A percentile compares a stretch with the other conserved stretches of the same genome.
These are phyloP conservation scores for Parauchenoglanis ngamensis DNA, from an alignment of 2,797 vertebrate species.

Conservation along the genomic window DNA sequence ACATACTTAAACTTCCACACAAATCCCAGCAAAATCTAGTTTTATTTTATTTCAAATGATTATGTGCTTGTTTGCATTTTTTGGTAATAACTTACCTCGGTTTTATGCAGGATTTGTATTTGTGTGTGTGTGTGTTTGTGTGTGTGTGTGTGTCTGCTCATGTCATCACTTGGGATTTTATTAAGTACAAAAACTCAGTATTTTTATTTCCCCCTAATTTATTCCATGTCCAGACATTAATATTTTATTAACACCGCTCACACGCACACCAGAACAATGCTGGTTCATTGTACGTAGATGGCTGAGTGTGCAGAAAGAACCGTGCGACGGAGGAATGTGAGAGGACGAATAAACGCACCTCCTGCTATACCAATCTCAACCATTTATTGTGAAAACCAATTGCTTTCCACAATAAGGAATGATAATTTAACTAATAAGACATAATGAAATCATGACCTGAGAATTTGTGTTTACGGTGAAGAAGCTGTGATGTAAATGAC, in stretches of 20 bases:
- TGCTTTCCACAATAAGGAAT: not conserved
- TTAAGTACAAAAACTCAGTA: not conserved
- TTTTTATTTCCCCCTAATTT: not conserved
- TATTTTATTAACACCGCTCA: not conserved
- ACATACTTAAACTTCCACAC: not conserved
- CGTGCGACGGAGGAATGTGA: not conserved
- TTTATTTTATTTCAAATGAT: not conserved
- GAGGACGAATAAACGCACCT: not conserved
- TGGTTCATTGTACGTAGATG: not conserved
- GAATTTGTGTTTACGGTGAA: not conserved
- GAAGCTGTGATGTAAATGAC: not conserved
- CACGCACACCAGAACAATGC: not conserved
- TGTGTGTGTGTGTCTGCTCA: not conserved
- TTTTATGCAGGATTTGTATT: not conserved
- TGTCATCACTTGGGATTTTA: conserved; percentile 16
- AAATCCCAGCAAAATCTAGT: not conserved
- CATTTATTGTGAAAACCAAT: not conserved
- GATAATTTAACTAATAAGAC: not conserved
- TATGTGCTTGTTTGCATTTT: not conserved
- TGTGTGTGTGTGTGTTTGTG: not conserved
- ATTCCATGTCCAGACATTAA: not conserved
- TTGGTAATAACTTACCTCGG: not conserved
- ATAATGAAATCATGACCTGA: not conserved
- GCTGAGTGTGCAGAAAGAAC: not conserved
- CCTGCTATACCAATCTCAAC: not conserved